Evolutionary conservation across 2,888 invertebrate species (phyloP).

Genomic region (Craniophora ligustri): DNA sequence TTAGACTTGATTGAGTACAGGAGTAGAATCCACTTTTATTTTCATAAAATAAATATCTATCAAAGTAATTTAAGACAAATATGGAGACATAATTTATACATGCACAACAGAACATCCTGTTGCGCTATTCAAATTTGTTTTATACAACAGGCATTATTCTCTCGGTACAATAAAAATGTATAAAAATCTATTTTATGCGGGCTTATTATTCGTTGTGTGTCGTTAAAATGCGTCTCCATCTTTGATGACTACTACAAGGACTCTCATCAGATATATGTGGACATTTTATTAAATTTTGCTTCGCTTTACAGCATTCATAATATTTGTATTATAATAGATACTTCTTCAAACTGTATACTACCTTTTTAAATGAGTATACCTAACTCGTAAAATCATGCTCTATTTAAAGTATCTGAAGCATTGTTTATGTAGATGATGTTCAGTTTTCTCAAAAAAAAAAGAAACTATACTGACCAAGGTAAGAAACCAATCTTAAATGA

Average conservation of each 20-base stretch:
- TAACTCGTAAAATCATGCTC: too few relatives aligned
- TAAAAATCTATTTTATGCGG: slow-evolving; percentile 67
- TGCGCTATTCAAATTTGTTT: slow-evolving; percentile 62
- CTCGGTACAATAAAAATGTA: slow-evolving; percentile 62
- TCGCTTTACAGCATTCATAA: too few relatives aligned
- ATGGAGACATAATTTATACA: slow-evolving; percentile 32
- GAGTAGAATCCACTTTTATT: slow-evolving; percentile 8
- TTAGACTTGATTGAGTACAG: slow-evolving; percentile 20
- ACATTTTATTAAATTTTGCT: slow-evolving; percentile 49
- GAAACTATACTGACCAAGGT: too few relatives aligned
- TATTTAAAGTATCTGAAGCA: too few relatives aligned
- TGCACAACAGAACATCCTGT: slow-evolving; percentile 59
- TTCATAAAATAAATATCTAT: slow-evolving; percentile 45
- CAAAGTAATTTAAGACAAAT: slow-evolving; percentile 46
- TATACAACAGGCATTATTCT: slow-evolving; percentile 60
- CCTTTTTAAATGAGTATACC: too few relatives aligned
- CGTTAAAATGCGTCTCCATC: slow-evolving; percentile 64
- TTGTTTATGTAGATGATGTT: neutral
- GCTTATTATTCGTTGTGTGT: slow-evolving; percentile 72
- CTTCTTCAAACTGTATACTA: neutral
- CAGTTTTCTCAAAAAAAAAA: too few relatives aligned
- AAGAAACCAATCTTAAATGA: too few relatives aligned
- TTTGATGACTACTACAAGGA: slow-evolving; percentile 60
- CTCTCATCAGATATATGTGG: slow-evolving; percentile 45
- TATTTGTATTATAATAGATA: neutral